Conservation (phyloP, 2,888 invertebrate genomes). For the Eupithecia vulgata region DNA sequence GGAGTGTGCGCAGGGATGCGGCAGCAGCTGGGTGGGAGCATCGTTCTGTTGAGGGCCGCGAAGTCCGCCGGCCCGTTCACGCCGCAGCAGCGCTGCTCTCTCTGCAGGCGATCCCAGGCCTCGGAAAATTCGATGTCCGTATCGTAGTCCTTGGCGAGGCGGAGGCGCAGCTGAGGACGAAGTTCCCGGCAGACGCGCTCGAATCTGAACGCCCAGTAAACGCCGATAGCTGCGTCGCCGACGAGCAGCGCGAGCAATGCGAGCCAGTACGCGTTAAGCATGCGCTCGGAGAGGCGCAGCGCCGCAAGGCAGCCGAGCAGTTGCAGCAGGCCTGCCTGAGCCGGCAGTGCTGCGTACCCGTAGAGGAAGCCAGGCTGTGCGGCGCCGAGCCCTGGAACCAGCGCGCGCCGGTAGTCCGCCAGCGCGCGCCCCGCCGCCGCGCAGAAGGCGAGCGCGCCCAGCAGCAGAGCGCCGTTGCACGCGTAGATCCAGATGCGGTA, state of each 20-base stretch:
- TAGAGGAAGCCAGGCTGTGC: conserved; percentile 93
- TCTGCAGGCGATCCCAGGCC: conserved; percentile 91
- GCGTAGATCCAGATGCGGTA: conserved; percentile 96
- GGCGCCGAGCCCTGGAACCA: conserved; percentile 89
- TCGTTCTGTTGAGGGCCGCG: conserved; percentile 73
- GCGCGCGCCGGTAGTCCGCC: conserved; percentile 87
- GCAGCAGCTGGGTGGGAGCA: conserved; percentile 76
- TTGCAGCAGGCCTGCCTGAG: conserved; percentile 88
- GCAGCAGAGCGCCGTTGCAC: conserved; percentile 94
- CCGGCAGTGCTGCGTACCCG: conserved; percentile 91
- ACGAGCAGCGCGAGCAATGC: conserved; percentile 90
- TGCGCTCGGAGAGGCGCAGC: conserved; percentile 89
- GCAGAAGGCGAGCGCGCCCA: conserved; percentile 91
- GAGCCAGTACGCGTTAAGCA: conserved; percentile 93
- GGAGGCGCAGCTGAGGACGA: conserved; percentile 86
- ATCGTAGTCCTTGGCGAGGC: conserved; percentile 88
- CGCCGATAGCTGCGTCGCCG: conserved; percentile 92
- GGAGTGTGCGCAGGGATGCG: conserved; percentile 73
- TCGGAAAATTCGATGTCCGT: conserved; percentile 88
- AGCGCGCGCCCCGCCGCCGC: conserved; percentile 89
- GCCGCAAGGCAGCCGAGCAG: conserved; percentile 93
- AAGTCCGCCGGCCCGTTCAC: conserved; percentile 86
- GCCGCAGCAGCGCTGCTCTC: conserved; percentile 91
- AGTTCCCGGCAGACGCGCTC: conserved; percentile 90
- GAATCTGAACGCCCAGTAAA: conserved; percentile 93